Evolutionary conservation across 2,113 vertebrate species (phyloP), one percentile per base, ranked within the genome.

Genomic region (Nansenia antarctica): DNA sequence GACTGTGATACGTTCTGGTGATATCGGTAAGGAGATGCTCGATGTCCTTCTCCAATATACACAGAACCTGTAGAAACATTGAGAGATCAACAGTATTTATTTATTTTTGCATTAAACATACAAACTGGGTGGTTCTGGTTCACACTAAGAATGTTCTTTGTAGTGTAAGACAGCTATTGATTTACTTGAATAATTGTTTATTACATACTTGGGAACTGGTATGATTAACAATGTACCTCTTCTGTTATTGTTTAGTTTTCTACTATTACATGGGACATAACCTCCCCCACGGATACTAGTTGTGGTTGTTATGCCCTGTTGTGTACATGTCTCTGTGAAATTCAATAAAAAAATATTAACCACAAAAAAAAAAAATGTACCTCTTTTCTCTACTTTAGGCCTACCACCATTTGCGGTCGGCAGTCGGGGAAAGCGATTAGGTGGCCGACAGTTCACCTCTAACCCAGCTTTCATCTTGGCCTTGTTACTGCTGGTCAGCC

Each of bases 401-500:
- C 37, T 22, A 1, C 55, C 57, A 0, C 74, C 76, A 0, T 65
- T 77, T 64, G 79, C 20, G 15, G 52, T 70, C 34, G 87, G 72
- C 0, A 74, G 75, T 59, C 63, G 64, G 60, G 86, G 85, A 61
- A 71, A 84, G 66, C 76, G 84, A 75, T 69, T 89, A 12, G 86
- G 88, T 0, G 83, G 82, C 1, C 86, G 85, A 77, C 81, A 87
- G 15, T 58, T 86, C n/a, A 93, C 84, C 39, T 86, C 77, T 62
- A 87, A 69, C 26, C 92, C 92, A 0, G 91, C 91, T 0, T 88
- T 82, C n/a, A 94, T 67, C 78, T 91, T 95, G 62, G 91, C 92
- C 79, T 92, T 95, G 74, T 94, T 95, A 64, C 79, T 75, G 0
- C 81, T 90, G 0, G 92, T 95, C 64, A 94, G 86, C 53, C 94